Evolutionary conservation across 2,113 vertebrate genomes (phyloP).

Genomic region (Electrona antarctica): DNA sequence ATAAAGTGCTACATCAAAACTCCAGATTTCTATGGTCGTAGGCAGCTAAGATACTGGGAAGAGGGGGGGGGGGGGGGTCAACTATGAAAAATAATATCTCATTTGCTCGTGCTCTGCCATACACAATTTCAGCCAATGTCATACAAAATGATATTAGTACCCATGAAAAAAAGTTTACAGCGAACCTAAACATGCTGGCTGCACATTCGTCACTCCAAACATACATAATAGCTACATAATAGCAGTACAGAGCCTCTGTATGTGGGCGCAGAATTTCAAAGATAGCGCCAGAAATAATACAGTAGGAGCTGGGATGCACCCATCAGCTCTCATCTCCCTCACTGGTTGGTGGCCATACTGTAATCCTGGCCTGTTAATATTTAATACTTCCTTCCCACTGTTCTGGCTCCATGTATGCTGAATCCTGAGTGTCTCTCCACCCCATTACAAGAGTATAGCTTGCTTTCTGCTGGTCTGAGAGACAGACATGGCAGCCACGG

Average conservation of each 20-base stretch:
- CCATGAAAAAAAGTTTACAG: background rate
- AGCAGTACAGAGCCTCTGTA: slow-evolving; percentile 8
- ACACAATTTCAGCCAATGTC: background rate
- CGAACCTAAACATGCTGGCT: background rate
- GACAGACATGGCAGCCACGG: slow-evolving; percentile 5
- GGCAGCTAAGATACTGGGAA: fast-evolving
- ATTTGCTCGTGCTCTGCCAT: background rate
- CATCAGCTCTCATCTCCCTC: slow-evolving; percentile 53
- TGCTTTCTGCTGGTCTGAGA: slow-evolving; percentile 12
- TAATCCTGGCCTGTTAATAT: slow-evolving; percentile 67
- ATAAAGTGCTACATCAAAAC: background rate
- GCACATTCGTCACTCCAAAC: slow-evolving; percentile 7
- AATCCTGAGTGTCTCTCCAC: slow-evolving; percentile 47
- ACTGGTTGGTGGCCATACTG: slow-evolving; percentile 29
- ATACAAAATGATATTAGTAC: background rate
- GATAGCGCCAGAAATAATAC: slow-evolving; percentile 51
- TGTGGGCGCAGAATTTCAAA: slow-evolving; percentile 29
- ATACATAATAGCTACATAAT: background rate
- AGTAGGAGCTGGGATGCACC: slow-evolving; percentile 34
- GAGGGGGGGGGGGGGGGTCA: too few species aligned
- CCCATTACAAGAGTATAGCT: slow-evolving; percentile 41
- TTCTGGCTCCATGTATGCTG: slow-evolving; percentile 14
- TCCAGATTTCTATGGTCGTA: background rate
- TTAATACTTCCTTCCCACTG: slow-evolving; percentile 59
- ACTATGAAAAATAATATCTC: background rate